Evolutionary conservation across 2,113 vertebrate species (phyloP).

Genomic region (Ciconia maguari): DNA sequence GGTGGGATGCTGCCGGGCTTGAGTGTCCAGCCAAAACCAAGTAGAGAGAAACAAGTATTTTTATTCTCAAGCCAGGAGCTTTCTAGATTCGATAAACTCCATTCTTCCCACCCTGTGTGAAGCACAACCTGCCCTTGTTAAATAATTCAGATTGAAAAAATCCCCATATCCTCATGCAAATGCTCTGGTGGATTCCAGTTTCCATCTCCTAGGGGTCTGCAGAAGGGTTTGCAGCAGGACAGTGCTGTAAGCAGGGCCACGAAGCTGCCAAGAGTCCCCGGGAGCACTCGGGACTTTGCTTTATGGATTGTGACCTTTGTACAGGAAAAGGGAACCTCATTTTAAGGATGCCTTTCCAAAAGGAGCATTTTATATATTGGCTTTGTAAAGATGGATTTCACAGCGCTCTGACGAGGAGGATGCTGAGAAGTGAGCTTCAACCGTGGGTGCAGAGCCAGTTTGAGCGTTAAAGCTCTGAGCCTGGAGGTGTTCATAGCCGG

Average conservation of each 20-base stretch:
- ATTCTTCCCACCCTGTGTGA: background rate
- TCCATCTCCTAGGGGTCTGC: background rate
- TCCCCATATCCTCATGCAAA: background rate
- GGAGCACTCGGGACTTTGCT: background rate
- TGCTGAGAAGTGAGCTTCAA: background rate
- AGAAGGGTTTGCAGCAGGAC: accelerated
- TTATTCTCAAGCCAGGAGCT: background rate
- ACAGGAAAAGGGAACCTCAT: background rate
- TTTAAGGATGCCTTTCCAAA: background rate
- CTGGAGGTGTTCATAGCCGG: background rate
- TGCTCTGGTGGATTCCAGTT: accelerated
- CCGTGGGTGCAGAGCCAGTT: background rate
- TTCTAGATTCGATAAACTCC: background rate
- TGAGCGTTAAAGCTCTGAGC: background rate
- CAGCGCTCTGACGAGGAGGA: background rate
- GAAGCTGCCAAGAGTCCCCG: background rate
- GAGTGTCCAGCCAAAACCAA: background rate
- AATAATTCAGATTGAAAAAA: background rate
- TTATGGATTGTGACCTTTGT: background rate
- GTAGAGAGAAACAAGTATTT: background rate
- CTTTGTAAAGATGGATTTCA: background rate
- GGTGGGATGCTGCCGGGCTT: background rate
- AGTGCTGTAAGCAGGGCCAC: background rate
- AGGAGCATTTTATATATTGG: background rate
- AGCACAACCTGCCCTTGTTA: background rate